Evolutionary conservation across 2,888 invertebrate genomes (phyloP), one percentile per base, ranked within the genome.

Genomic region (Cantharis lateralis): DNA sequence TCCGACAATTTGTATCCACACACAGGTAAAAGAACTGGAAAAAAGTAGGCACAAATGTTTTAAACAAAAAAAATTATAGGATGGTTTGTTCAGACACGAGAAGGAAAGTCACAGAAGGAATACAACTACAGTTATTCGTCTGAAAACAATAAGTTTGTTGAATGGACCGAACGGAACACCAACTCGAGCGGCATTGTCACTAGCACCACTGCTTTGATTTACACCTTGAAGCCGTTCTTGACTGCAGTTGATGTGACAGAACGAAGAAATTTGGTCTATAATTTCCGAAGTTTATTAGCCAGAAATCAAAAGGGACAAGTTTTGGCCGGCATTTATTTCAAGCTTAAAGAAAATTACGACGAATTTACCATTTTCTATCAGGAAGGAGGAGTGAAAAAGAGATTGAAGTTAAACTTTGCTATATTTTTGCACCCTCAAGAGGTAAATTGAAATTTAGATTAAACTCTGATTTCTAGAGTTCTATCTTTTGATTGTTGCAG

Each of bases 191-290:
- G 90, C 83, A 90, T 92, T 82, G 88, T 88, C 84, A 68, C 71
- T 7, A 81, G 74, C 63, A 77, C 79, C 16, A 92, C 92, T 82
- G 95, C 94, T 48, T 89, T 97, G 71, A 92, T 97, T 80, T 97
- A 95, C 86, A 92, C 95, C 75, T 93, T 93, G 71, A 92, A 92
- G 85, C 93, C 95, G 5, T 96, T 95, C 86, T 89, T 94, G 81
- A 93, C 94, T 71, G 95, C 95, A 68, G 91, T 97, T 72, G 94
- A 93, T 86, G 95, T 97, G 26, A 96, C 97, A 0, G 97, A 97
- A 87, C 93, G 97, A 84, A 92, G 97, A 83, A 97, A 97, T 87
- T 89, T 97, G 84, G 94, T 95, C 18, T 97, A 96, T 90, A 94
- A 95, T 85, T 93, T 94, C 86, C 91, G 95, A 86, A 95, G 95